Base-by-base conservation (phyloP, 2,888 invertebrate species). In the Volucella inflata region DNA sequence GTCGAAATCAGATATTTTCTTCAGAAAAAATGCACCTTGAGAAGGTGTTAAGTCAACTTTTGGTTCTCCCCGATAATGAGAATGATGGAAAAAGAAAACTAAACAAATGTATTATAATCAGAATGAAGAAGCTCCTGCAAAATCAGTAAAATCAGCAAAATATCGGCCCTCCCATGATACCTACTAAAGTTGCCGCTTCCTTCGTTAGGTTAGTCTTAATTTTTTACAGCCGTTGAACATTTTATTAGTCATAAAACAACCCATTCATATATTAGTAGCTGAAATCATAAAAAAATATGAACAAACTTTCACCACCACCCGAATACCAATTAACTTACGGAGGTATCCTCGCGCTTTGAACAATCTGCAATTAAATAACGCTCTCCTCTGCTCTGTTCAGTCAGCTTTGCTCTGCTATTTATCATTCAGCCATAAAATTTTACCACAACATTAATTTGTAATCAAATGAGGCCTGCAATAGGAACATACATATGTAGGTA, bases 401-500 rank as follows among this genome's bases (percentile, higher is more conserved):
- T 30, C 30, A 30, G 6, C 30, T 30, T 30, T 30, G 30, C 30
- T 46, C 55, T 50, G 60, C 71, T 68, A 85, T 81, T 81, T 68
- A 85, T 85, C 81, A 85, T 77, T 42, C 21, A 30, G 48, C 17
- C 14, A 16, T 75, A 65, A 80, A 74, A 70, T 65, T 80, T 75
- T 72, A 85, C 72, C 67, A 81, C 81, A 81, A 80, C 85, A 85
- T 85, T 85, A 81, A 81, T 85, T 85, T 81, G 76, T 81, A 81
- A 85, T 85, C 85, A 85, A 85, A 85, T 68, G 51, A 81, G 85
- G 67, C 71, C 81, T 67, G 71, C 30, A 67, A 16, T 44, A 30
- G 21, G 17, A n/a, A n/a, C n/a, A n/a, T n/a, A n/a, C n/a, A n/a
- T n/a, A n/a, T 64, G 40, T 30, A 6, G 30, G 30, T 30, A 30